phyloP scores from a whole-genome alignment of 2,888 invertebrate genomes.

The Patella pellucida region DNA sequence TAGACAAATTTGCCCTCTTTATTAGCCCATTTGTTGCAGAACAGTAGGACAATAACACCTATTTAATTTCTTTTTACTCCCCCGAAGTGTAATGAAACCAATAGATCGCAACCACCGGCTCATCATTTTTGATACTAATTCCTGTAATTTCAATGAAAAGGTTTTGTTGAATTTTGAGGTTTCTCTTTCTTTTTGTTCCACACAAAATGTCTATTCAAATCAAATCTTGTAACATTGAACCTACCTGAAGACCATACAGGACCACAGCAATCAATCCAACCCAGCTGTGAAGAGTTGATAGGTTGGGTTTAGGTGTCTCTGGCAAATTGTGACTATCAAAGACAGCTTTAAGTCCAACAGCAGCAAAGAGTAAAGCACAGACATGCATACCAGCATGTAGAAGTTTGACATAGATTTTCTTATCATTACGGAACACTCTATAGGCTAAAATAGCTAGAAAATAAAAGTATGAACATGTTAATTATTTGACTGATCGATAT shows the following conservation, averaged over 20 bases:
- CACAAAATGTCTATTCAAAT: not conserved
- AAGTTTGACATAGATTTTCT: slow-evolving; percentile 83
- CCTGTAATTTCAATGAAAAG: too few species aligned
- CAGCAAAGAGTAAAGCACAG: slow-evolving; percentile 78
- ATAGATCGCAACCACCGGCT: too few species aligned
- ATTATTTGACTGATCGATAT: too few species aligned
- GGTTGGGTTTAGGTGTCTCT: slow-evolving; percentile 72
- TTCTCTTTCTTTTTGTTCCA: too few species aligned
- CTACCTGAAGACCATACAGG: slow-evolving; percentile 81
- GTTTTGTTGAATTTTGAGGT: not conserved
- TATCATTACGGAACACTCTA: slow-evolving; percentile 80
- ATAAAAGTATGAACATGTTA: not conserved
- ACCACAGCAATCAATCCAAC: slow-evolving; percentile 82
- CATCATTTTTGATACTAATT: too few species aligned
- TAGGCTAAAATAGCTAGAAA: slow-evolving; percentile 84
- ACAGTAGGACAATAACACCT: too few species aligned
- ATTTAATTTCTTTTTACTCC: too few species aligned
- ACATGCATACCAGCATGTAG: slow-evolving; percentile 81
- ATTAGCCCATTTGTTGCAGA: too few species aligned
- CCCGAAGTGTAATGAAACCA: too few species aligned
- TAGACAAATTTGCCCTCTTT: too few species aligned
- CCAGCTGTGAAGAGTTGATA: slow-evolving; percentile 82
- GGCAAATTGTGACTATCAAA: slow-evolving; percentile 82
- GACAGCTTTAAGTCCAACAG: slow-evolving; percentile 82
- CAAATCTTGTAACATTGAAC: not conserved